A percentile compares a stretch with the other conserved stretches of the same genome.
Conservation (phyloP, 1,140 invertebrate species). For the Pachypeltis micranthus region DNA sequence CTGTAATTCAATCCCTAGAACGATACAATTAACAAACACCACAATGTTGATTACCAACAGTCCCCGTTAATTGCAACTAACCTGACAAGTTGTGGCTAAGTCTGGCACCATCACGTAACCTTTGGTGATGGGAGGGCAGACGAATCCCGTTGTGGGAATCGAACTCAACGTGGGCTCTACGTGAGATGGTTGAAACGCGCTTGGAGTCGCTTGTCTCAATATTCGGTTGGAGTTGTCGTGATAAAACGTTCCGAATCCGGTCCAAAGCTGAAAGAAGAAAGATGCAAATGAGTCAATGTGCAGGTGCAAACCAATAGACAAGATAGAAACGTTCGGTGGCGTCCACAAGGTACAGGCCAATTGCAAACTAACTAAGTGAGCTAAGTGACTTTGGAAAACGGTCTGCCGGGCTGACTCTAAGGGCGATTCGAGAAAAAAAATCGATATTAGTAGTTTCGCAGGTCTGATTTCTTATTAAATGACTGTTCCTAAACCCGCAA, state of each 20-base stretch:
- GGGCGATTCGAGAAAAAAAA: too few species aligned
- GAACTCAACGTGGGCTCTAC: conserved; percentile 9
- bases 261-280: conserved; percentile 22
- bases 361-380: neutral
- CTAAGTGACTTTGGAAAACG: too few species aligned
- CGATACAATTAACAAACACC: too few species aligned
- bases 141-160: conserved; percentile 19
- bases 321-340: too few species aligned
- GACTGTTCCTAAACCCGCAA: too few species aligned
- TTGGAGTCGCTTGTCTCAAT: conserved; percentile 16
- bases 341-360: neutral
- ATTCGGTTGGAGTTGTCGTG: conserved; percentile 19
- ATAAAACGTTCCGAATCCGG: conserved; percentile 19
- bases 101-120: conserved; percentile 24
- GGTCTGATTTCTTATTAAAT: too few species aligned
- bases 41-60: too few species aligned
- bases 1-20: too few species aligned
- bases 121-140: conserved; percentile 14
- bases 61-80: too few species aligned
- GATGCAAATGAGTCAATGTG: neutral
- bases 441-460: too few species aligned
- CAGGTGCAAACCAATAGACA: too few species aligned
- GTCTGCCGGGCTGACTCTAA: too few species aligned
- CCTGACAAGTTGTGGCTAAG: conserved; percentile 26
- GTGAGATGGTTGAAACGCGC: neutral